These are phyloP conservation scores for Tachysurus fulvidraco DNA, from an alignment of 2,113 vertebrate genomes.

Conservation along the genomic window DNA sequence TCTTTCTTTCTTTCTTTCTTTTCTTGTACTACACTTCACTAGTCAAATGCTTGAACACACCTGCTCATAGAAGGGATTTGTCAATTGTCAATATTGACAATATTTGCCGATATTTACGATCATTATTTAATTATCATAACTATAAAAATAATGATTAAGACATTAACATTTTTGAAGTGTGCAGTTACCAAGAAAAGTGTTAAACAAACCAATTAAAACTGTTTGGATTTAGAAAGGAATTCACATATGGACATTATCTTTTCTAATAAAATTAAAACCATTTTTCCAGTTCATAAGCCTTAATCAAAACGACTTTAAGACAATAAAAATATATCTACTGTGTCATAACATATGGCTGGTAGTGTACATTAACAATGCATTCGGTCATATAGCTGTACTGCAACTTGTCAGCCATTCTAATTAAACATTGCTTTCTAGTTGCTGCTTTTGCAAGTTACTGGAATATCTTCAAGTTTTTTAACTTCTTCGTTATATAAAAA, in stretches of 20 bases:
- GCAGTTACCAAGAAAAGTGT: neutral
- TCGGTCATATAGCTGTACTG: neutral
- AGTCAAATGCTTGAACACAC: neutral
- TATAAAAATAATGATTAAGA: neutral
- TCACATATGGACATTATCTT: neutral
- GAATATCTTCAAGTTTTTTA: neutral
- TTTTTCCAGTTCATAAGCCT: neutral
- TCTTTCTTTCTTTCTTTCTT: neutral
- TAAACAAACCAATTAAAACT: slow-evolving; percentile 1
- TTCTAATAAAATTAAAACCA: neutral
- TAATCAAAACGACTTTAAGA: neutral
- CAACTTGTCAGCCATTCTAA: neutral
- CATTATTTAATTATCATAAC: neutral
- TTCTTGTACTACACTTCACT: neutral
- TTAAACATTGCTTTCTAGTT: neutral
- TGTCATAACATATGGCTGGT: neutral
- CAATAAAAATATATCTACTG: neutral
- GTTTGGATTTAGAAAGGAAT: neutral
- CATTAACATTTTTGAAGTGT: neutral
- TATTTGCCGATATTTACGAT: no score
- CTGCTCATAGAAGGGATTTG: neutral
- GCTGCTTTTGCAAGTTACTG: neutral
- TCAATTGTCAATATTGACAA: neutral
- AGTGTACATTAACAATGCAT: neutral
- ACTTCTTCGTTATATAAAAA: neutral